phyloP scores from a whole-genome alignment of 2,113 vertebrate genomes.

The Rhinichthys klamathensis region DNA sequence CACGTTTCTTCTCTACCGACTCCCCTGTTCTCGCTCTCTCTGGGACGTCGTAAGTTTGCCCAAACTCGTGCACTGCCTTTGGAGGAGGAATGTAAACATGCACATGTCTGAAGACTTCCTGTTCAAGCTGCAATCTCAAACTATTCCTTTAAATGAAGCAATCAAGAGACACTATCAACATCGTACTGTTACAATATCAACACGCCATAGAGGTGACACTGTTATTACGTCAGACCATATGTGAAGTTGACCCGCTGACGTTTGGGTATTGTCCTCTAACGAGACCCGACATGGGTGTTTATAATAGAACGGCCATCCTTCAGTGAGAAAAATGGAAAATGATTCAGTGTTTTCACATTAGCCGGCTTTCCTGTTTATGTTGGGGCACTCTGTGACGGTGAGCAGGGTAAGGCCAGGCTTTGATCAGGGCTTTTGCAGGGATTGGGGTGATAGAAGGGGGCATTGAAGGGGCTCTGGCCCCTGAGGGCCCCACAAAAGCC shows the following conservation, averaged over 20 bases:
- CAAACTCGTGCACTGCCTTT: neutral
- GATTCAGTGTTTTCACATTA: slow-evolving; percentile 56
- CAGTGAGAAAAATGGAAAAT: slow-evolving; percentile 56
- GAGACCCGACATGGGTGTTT: slow-evolving; percentile 31
- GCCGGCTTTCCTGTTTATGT: slow-evolving; percentile 59
- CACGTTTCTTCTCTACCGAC: neutral
- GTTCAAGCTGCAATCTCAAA: neutral
- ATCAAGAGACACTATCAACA: neutral
- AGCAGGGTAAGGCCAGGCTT: slow-evolving; percentile 47
- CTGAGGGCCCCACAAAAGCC: slow-evolving; percentile 37
- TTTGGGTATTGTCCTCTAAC: slow-evolving; percentile 27
- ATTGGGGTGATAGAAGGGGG: slow-evolving; percentile 27
- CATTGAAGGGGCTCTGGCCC: slow-evolving; percentile 37
- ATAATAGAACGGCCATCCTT: slow-evolving; percentile 43
- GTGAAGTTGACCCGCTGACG: slow-evolving; percentile 5
- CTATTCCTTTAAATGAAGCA: neutral
- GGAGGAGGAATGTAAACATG: neutral
- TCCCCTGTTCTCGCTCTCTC: neutral
- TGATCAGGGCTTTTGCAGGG: slow-evolving; percentile 55
- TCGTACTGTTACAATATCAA: slow-evolving; percentile 11
- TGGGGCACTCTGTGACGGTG: slow-evolving; percentile 55
- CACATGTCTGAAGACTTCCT: neutral
- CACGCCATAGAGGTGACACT: neutral
- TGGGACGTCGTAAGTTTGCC: neutral
- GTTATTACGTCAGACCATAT: slow-evolving; percentile 8